A percentile compares a stretch with the other conserved stretches of the same genome.
These are phyloP conservation scores for Rhea americana DNA, from an alignment of 2,113 vertebrate species.

Conservation along the genomic window DNA sequence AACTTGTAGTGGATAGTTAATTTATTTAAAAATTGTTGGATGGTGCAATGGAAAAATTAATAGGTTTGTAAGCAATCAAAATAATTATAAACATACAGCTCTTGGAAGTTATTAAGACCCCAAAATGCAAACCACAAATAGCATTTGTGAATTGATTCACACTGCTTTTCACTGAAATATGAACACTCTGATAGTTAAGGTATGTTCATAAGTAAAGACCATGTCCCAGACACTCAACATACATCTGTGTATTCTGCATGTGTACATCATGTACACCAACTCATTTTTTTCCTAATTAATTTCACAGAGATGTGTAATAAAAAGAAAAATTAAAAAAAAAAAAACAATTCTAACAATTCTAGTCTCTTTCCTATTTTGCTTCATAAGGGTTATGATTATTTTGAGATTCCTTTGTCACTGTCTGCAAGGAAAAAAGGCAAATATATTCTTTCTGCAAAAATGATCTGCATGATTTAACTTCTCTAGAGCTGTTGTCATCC, in stretches of 20 bases:
- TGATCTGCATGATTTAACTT: neutral
- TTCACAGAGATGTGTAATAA: neutral
- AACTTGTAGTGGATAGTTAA: neutral
- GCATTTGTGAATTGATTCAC: neutral
- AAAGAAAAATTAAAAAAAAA: neutral
- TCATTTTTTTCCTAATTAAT: neutral
- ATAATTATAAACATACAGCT: neutral
- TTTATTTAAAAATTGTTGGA: neutral
- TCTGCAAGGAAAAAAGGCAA: neutral
- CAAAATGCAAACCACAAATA: neutral
- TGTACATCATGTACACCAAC: neutral
- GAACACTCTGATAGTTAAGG: neutral
- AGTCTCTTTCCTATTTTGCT: neutral
- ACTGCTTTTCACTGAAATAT: neutral
- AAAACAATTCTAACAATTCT: neutral
- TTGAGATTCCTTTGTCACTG: neutral
- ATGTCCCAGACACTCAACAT: neutral
- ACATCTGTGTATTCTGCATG: neutral
- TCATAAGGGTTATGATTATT: neutral
- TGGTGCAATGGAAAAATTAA: neutral
- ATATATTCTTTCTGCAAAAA: neutral
- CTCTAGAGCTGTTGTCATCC: neutral
- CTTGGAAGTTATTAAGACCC: neutral
- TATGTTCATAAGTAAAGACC: neutral
- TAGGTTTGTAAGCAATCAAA: neutral